These are phyloP conservation scores for Tyria jacobaeae DNA, from an alignment of 2,888 invertebrate species.

Conservation along the genomic window DNA sequence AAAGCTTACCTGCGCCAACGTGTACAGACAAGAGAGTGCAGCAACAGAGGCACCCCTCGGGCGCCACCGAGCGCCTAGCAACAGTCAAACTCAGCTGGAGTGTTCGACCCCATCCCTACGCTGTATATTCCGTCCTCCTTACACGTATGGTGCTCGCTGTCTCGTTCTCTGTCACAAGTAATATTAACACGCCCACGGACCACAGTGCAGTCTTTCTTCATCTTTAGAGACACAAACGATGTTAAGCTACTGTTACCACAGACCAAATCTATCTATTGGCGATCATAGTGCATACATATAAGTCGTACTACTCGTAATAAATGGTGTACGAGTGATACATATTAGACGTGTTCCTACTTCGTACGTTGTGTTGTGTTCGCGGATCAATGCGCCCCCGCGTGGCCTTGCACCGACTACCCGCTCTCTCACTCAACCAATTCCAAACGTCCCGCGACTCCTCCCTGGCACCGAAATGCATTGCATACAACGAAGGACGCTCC, in stretches of 20 bases:
- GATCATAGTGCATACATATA: no score
- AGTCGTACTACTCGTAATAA: background rate
- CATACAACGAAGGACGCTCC: no score
- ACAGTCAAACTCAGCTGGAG: background rate
- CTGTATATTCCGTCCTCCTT: background rate
- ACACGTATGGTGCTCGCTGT: background rate
- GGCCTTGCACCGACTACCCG: slow-evolving; percentile 8
- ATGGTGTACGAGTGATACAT: background rate
- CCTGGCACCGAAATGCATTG: no score
- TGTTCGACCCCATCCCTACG: background rate
- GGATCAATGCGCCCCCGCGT: slow-evolving; percentile 37
- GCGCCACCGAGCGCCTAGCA: background rate
- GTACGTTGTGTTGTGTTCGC: no score
- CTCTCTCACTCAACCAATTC: no score
- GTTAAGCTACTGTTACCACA: background rate
- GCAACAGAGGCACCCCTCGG: no score
- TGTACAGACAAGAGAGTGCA: no score
- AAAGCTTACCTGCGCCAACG: background rate
- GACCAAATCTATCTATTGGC: no score
- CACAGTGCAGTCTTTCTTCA: slow-evolving; percentile 15
- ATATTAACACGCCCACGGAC: slow-evolving; percentile 14
- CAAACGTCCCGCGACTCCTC: no score
- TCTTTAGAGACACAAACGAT: background rate
- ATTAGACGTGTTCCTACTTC: no score
- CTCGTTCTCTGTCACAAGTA: background rate